Evolutionary conservation across 2,888 invertebrate genomes (phyloP), one percentile per base, ranked within the genome.

Genomic region (Eilema sororculum): DNA sequence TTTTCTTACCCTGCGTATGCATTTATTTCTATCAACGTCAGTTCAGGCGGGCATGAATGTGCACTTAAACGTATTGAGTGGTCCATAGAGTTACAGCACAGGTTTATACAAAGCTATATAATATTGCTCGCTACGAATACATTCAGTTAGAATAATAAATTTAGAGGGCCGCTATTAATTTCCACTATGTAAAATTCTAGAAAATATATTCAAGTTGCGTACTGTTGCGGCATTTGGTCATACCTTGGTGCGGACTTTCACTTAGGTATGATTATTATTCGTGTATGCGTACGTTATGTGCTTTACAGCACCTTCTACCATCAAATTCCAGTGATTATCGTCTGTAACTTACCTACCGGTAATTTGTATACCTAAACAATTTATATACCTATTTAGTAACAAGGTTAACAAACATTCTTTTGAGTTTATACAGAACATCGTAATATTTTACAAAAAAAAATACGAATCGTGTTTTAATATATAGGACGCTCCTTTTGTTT

Each of bases 171-270:
- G 16, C 56, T 70, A 73, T 73, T 67, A 67, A 66, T 69, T 75
- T 62, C 63, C 67, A 65, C 60, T 72, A 62, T 69, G 30, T 46
- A 52, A 61, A 67, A 77, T 75, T 73, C 79, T 71, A 78, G 72
- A 79, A 79, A 82, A 77, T 77, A 70, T 81, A 86, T 84, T 80
- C 84, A 79, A 72, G 72, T 73, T 79, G 84, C 80, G 84, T 85
- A 84, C 76, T 72, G 78, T 79, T 80, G 80, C 76, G 76, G 84
- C 78, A 84, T 89, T 89, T 85, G 83, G 85, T 85, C 85, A 89
- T 86, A 87, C 84, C 77, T 82, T 82, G 61, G 73, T 72, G 69
- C 67, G 67, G 64, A 75, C 88, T 89, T 89, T 89, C 89, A 84
- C 88, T 85, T 72, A 84, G 68, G 76, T 75, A 75, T 78, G 64